Evolutionary conservation across 2,888 invertebrate species (phyloP).

Genomic region (Idaea aversata): DNA sequence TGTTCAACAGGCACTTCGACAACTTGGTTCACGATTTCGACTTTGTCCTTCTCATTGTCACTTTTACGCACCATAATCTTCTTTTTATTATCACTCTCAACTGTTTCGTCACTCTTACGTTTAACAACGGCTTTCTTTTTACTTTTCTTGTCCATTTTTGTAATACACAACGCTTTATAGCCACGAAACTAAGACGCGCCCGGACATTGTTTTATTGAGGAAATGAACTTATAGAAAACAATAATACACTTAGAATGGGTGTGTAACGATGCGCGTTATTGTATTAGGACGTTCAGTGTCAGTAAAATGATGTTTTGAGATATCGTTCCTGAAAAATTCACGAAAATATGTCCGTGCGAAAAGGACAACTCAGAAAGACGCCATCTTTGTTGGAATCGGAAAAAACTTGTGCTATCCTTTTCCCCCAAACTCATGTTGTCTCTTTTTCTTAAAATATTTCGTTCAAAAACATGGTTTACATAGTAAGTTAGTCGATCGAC

Average conservation of each 20-base stretch:
- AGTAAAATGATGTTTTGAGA: constrained; percentile 37
- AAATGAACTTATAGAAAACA: not conserved
- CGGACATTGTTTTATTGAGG: constrained; percentile 46
- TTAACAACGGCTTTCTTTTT: constrained; percentile 76
- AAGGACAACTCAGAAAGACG: constrained; percentile 75
- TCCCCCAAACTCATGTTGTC: constrained; percentile 12
- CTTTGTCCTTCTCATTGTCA: constrained; percentile 65
- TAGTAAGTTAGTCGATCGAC: constrained; percentile 1
- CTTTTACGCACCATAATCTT: constrained; percentile 66
- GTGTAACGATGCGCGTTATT: constrained; percentile 6
- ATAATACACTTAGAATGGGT: not conserved
- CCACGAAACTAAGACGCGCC: constrained; percentile 48
- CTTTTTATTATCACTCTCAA: constrained; percentile 63
- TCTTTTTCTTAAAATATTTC: not conserved
- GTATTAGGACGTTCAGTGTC: constrained; percentile 31
- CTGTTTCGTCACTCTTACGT: constrained; percentile 70
- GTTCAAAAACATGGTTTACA: not conserved
- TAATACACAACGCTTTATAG: constrained; percentile 34
- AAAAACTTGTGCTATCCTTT: constrained; percentile 25
- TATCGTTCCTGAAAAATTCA: constrained; percentile 38
- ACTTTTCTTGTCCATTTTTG: constrained; percentile 77
- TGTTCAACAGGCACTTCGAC: constrained; percentile 74
- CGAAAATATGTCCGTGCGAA: constrained; percentile 54
- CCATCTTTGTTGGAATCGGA: constrained; percentile 55
- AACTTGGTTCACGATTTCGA: constrained; percentile 68